Evolutionary conservation across 1,140 invertebrate genomes (phyloP), one percentile per base, ranked within the genome.

Genomic region (Saccostrea echinata): DNA sequence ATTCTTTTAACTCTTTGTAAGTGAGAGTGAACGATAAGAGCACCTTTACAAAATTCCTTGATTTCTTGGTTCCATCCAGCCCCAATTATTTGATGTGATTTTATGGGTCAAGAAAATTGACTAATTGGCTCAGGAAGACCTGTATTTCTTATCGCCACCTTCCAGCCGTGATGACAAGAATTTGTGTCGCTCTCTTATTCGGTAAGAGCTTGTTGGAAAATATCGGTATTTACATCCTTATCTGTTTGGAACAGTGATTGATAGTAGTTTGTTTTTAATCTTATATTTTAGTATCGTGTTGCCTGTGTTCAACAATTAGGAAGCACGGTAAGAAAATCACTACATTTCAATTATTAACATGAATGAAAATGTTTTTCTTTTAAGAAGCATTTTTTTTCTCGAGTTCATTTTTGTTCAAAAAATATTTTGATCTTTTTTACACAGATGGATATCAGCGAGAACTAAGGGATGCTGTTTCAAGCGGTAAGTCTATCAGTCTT

Each of bases 71-170:
- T 80, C 9, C 11, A 80, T 80, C 24, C 24, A 16, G 27, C 27
- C 24, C 30, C 55, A 61, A n/a, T 18, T 21, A 61, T 61, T 61
- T 61, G 55, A 21, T 18, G 55, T 61, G 18, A 61, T 6, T 2
- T 18, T n/a, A 18, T 61, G n/a, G n/a, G 55, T 61, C 55, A 61
- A 61, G 55, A 61, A 61, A 24, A 76, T 76, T 76, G 27, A 76
- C 33, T 76, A 76, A 76, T 76, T 27, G 68, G 24, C 68, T 76
- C 68, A 76, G 27, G 30, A 27, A 12, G 68, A 76, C 24, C 68
- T 13, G 43, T 43, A 33, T 30, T 76, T 76, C 68, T 76, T 76
- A 76, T 76, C 68, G 30, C 33, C 13, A 76, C 68, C 68, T 27
- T 33, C 13, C 27, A 27, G 18, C 68, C 68, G 33, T 16, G 27